Evolutionary conservation across 2,888 invertebrate species (phyloP), one percentile per base, ranked within the genome.

Genomic region (Gymnocheta viridis): DNA sequence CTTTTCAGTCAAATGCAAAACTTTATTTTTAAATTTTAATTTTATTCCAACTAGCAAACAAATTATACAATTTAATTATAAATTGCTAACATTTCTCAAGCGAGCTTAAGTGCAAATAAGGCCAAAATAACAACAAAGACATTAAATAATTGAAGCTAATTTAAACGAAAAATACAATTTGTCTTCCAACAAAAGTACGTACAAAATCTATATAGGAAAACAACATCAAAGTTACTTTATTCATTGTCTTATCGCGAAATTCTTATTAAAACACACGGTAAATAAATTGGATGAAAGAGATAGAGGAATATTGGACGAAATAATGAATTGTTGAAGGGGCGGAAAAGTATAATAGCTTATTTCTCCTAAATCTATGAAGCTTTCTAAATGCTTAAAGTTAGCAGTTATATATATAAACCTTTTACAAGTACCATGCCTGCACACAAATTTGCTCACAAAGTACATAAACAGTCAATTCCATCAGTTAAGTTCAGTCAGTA

Each of bases 141-240:
- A 83, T 81, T 82, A 84, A 86, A 76, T 84, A 82, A 86, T 85
- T 86, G 73, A 27, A 78, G 81, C 74, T 76, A 85, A 86, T 86
- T 86, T 85, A 78, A 76, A 60, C 78, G 60, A 74, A 66, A 74
- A 73, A 72, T 35, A 66, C 60, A 73, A 82, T 84, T 83, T 79
- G 64, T 83, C 76, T 78, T 44, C 9, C 47, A 29, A 38, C 51
- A 77, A 82, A 70, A 62, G 24, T 12, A 22, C 14, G 24, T 22
- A 41, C 5, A 44, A 72, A 66, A 72, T 47, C 44, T 49, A 60
- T 49, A 77, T 2, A 64, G 27, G 56, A 60, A 70, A 64, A 58
- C 35, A 78, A 44, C 47, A 79, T 32, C 35, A 79, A 60, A 12
- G 24, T 64, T 22, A 47, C 69, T 29, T 60, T 74, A 41, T 64